Percentiles rank a stretch among this genome's conserved stretches.
Evolutionary conservation across 2,797 vertebrate species (phyloP).

Genomic region (Garrulus glandarius): DNA sequence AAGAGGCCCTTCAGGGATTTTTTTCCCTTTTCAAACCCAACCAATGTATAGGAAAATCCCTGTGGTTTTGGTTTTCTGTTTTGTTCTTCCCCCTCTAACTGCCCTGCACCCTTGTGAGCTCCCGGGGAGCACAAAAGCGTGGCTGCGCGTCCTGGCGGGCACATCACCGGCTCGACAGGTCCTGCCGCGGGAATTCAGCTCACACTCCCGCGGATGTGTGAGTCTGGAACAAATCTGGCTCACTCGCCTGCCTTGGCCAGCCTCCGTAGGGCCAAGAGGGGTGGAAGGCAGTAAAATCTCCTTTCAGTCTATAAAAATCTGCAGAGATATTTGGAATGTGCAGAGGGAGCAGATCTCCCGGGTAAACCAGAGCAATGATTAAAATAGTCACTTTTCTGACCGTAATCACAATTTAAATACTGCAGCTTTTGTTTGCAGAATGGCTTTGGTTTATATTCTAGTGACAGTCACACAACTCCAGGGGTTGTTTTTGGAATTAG

Average conservation of each 20-base stretch:
- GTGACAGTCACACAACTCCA: constrained; percentile 56
- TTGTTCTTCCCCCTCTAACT: background rate
- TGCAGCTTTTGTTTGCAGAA: constrained; percentile 53
- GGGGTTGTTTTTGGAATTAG: constrained; percentile 5
- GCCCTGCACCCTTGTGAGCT: background rate
- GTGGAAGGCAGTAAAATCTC: constrained; percentile 66
- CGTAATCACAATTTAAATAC: constrained; percentile 49
- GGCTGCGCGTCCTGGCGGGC: background rate
- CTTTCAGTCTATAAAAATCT: constrained; percentile 68
- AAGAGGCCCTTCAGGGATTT: background rate
- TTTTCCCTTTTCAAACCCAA: background rate
- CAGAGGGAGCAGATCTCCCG: constrained; percentile 52
- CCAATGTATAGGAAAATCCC: background rate
- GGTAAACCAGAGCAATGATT: constrained; percentile 51
- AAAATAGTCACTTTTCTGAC: constrained; percentile 60
- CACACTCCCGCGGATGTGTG: background rate
- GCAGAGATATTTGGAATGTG: constrained; percentile 68
- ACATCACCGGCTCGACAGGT: background rate
- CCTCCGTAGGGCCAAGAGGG: constrained; percentile 3
- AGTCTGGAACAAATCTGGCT: constrained; percentile 58
- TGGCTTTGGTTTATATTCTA: constrained; percentile 53
- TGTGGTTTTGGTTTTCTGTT: background rate
- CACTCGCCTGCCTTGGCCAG: constrained; percentile 10
- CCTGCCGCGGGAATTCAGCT: constrained; percentile 9
- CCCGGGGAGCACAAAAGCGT: background rate